Evolutionary conservation across 2,888 invertebrate species (phyloP), one percentile per base, ranked within the genome.

Genomic region (Synergus umbraculus): DNA sequence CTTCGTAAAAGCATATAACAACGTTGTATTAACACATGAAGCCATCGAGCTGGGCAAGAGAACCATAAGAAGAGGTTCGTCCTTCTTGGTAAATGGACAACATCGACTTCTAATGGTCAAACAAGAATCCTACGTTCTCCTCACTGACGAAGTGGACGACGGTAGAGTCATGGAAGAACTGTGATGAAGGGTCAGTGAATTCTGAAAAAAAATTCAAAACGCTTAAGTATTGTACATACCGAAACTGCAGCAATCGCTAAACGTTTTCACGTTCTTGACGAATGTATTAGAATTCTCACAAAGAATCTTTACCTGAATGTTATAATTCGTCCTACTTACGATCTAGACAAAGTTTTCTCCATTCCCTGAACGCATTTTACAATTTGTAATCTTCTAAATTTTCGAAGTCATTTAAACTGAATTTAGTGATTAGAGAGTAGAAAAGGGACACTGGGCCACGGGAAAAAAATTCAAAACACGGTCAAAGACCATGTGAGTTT

Each of bases 1-100:
- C 58, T 95, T 97, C 89, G 93, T 96, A 15, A 95, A 95, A 88
- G 95, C 95, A 0, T 97, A 97, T 93, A 96, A 96, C 88, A 96
- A 94, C 86, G 95, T 96, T 0, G 95, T 96, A 81, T 94, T 95
- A 8, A 93, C 94, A 46, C 95, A 95, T 86, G 96, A 97, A 90
- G 96, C 96, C 43, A 94, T 97, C 12, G 97, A 97, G 88, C 93
- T 96, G 81, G 96, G 97, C 0, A 94, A 95, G 86, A 95, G 95
- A 76, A 96, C 96, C 0, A 91, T 97, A 18, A 92, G 96, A 76
- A 93, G 96, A 18, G 95, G 96, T 18, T 95, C 95, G 0, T 94
- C 94, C 0, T 89, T 95, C 7, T 92, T 95, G 29, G 92, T 94
- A 0, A 94, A 94, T 81, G 94, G 94, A 0, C 94, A 95, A 12